phyloP scores from a whole-genome alignment of 92 coral and sea anemone genomes.

The Siderastrea siderea region DNA sequence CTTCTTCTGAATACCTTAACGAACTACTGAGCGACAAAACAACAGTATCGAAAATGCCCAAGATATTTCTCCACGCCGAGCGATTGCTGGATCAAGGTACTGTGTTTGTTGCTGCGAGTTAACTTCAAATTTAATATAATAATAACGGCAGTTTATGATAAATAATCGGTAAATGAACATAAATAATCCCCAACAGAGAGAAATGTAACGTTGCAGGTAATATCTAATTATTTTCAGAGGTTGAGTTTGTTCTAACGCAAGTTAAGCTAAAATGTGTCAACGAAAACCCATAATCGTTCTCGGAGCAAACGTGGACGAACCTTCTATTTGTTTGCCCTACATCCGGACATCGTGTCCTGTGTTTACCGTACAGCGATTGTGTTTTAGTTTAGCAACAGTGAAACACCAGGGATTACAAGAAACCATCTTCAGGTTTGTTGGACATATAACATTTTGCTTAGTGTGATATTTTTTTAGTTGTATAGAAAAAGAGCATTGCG shows the following conservation, averaged over 20 bases:
- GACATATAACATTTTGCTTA: slow-evolving; percentile 42
- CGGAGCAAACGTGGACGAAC: slow-evolving; percentile 39
- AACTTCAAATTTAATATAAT: slow-evolving; percentile 86
- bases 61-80: slow-evolving; percentile 99
- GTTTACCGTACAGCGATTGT: slow-evolving; percentile 69
- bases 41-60: slow-evolving; percentile 99
- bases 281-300: slow-evolving; percentile 9
- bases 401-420: slow-evolving; percentile 78
- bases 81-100: slow-evolving; percentile 99
- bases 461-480: slow-evolving; percentile 14
- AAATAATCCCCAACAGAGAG: slow-evolving; percentile 89
- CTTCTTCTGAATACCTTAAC: slow-evolving; percentile 98
- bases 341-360: slow-evolving; percentile 57
- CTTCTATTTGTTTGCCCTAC: slow-evolving; percentile 62
- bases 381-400: slow-evolving; percentile 80
- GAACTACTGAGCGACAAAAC: slow-evolving; percentile 99
- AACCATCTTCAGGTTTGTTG: slow-evolving; percentile 76
- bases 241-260: slow-evolving; percentile 50
- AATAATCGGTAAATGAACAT: slow-evolving; percentile 93
- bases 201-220: slow-evolving; percentile 87
- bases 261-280: slow-evolving; percentile 3
- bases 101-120: slow-evolving; percentile 55
- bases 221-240: slow-evolving; percentile 69
- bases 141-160: slow-evolving; percentile 89
- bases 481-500: slow-evolving; percentile 35